phyloP scores from a whole-genome alignment of 2,797 vertebrate species.

The Centroberyx gerrardi region DNA sequence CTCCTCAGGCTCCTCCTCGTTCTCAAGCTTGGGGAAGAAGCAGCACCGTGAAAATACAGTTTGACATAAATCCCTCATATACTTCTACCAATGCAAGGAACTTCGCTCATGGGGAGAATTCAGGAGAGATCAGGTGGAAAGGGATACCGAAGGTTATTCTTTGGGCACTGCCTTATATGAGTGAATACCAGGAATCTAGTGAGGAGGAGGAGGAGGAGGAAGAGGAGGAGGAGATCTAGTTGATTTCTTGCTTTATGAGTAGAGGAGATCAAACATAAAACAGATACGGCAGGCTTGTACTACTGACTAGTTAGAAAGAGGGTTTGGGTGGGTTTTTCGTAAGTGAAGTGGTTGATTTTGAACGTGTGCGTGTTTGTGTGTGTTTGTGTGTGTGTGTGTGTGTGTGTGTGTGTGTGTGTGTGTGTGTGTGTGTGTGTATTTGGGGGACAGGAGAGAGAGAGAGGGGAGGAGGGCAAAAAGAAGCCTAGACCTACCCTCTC shows the following conservation, averaged over 20 bases:
- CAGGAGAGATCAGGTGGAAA: not conserved
- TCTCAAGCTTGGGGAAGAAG: conserved; percentile 79
- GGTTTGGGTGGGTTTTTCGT: conserved; percentile 10
- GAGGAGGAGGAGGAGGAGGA: not conserved
- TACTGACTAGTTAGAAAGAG: conserved; percentile 1
- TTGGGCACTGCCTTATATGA: not conserved
- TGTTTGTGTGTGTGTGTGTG: too few relatives aligned
- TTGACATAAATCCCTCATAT: not conserved
- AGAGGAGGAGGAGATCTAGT: not conserved
- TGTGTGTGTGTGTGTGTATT: not conserved
- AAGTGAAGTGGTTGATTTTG: too few relatives aligned
- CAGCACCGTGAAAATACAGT: conserved; percentile 5
- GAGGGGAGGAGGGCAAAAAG: conserved; percentile 1
- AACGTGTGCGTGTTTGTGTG: too few relatives aligned
- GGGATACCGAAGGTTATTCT: not conserved
- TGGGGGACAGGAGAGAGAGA: not conserved
- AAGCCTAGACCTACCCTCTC: conserved; percentile 81
- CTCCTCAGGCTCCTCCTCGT: conserved; percentile 84
- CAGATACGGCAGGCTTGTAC: not conserved
- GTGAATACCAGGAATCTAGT: not conserved
- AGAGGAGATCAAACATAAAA: conserved; percentile 28
- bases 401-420: too few relatives aligned
- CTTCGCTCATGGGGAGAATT: not conserved
- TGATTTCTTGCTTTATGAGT: not conserved
- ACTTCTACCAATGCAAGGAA: not conserved